These are phyloP conservation scores for Muscicapa comitata DNA, from an alignment of 2,797 vertebrate species.

Conservation along the genomic window DNA sequence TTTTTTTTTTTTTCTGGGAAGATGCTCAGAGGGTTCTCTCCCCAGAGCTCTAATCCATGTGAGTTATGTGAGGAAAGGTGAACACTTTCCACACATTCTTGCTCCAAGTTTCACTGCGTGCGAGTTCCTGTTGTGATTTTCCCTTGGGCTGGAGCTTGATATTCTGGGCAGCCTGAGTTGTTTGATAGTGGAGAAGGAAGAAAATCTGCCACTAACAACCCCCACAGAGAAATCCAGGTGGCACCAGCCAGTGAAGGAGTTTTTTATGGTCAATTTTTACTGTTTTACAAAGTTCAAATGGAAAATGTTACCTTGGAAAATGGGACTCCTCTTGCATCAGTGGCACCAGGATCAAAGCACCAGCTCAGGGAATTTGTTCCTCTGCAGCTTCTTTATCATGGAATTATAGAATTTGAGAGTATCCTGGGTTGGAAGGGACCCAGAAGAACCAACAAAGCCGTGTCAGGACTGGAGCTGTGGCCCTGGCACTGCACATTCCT, in stretches of 20 bases:
- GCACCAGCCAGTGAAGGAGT: not conserved
- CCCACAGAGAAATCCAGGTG: not conserved
- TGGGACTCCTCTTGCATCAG: not conserved
- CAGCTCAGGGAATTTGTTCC: not conserved
- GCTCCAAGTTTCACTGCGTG: not conserved
- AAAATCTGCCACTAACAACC: not conserved
- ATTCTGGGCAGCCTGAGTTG: not conserved
- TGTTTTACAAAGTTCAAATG: not conserved
- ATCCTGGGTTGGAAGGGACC: not conserved
- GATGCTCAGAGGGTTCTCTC: not conserved
- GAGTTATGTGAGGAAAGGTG: not conserved
- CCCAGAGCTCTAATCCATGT: not conserved
- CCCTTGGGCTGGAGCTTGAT: not conserved
- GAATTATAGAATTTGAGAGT: not conserved
- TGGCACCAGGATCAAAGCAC: not conserved
- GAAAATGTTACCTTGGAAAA: not conserved
- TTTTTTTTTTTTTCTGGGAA: not conserved
- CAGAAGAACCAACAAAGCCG: not conserved
- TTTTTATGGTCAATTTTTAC: not conserved
- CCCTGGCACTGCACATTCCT: not conserved
- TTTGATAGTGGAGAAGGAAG: not conserved
- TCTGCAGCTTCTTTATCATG: not conserved
- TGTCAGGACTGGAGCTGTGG: accelerated
- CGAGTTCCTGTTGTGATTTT: not conserved
- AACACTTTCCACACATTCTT: not conserved